Base-by-base conservation (phyloP, 2,888 invertebrate genomes). In the Neuroscelio doddi region DNA sequence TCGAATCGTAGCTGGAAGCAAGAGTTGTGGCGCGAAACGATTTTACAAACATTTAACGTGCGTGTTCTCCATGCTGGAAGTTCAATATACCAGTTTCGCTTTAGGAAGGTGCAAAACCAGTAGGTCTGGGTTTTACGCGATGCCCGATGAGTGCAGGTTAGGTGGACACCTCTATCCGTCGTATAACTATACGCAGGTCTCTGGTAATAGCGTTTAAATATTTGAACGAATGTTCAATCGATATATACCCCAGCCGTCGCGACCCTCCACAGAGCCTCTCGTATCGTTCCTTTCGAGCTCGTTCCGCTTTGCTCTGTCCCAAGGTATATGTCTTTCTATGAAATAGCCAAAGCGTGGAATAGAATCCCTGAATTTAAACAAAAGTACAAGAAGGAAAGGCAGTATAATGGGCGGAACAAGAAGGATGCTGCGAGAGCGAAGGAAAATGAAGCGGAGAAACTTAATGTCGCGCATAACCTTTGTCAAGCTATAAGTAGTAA, bases 181-280 rank as follows among this genome's bases (percentile, higher is more conserved):
- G 69, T 75, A 70, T 65, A 75, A 76, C 73, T 74, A 72, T 74
- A 77, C 69, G 68, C 70, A 55, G 61, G 66, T 64, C 71, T 58
- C 44, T 64, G 69, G 80, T 80, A 80, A 81, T 81, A 80, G 80
- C 80, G 77, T 80, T 81, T 81, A 79, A 81, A 81, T 81, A 81
- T 81, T 80, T 81, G 76, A 81, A 74, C 71, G 77, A 76, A 78
- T 78, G 80, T 79, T 78, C 80, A 81, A 81, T 81, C 81, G 79
- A 81, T 81, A 80, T 74, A 68, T 71, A 69, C 75, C 74, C 72
- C 68, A 70, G 70, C 38, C 38, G 17, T 38, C 50, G 17, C 55
- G 29, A 55, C 58, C 55, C 62, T 56, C 51, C 15, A 32, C 27
- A 44, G 36, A 52, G 29, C 53, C 49, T 46, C 29, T 47, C 57